Evolutionary conservation across 2,888 invertebrate species (phyloP), one percentile per base, ranked within the genome.

Genomic region (Lepidochrysops patricia): DNA sequence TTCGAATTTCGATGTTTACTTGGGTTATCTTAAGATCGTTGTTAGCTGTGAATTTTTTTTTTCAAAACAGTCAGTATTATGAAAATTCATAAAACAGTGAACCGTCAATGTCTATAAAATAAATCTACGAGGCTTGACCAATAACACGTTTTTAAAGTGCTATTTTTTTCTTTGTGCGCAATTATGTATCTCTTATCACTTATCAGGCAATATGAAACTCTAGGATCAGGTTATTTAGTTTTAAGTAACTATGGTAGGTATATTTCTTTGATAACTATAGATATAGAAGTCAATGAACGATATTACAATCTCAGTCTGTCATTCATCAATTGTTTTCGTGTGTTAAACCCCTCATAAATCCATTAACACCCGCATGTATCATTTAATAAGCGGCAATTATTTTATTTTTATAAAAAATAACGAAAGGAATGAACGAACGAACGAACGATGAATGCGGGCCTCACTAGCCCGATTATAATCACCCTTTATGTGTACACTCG

Each of bases 341-440:
- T 4, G 29, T 26, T 34, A 58, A 60, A 64, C 63, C 62, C 64
- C 65, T 61, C 50, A 62, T 62, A 62, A 62, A 61, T 25, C 48
- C 62, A 65, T 64, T 65, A 66, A 65, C 73, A 79, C 87, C 86
- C 87, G 87, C 87, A 86, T 86, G 66, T 63, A 70, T 64, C 75
- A 71, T 79, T 80, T 83, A 86, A 84, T 86, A 84, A 79, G 76
- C 70, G 74, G 75, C 82, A 82, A 86, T 86, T 84, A 87, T 84
- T 81, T 81, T 84, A 82, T 86, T 84, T 84, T 82, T 74, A 80
- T 84, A 82, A 76, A 80, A 79, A 78, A 84, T 79, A 79, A 74
- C 77, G 74, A 72, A 67, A 62, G 64, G 66, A 65, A 64, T 63
- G 65, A 67, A 64, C 62, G 66, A 70, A 67, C 66, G 70, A 64